Conservation (phyloP, 2,113 vertebrate genomes). For the Otocyon megalotis region DNA sequence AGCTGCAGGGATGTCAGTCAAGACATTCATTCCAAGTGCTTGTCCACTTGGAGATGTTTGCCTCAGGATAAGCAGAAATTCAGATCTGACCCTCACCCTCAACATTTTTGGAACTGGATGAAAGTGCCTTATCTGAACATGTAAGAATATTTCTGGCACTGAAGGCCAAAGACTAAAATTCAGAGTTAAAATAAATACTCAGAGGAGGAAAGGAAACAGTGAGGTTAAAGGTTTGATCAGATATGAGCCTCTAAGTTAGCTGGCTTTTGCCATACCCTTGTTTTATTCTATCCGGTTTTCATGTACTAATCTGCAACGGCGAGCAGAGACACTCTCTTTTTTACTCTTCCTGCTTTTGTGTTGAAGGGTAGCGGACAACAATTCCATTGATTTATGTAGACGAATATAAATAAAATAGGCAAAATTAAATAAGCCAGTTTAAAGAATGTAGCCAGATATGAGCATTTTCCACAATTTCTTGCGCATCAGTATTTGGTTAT, state of each 20-base stretch:
- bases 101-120: conserved; percentile 70
- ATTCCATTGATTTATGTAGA: neutral
- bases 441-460: neutral
- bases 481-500: neutral
- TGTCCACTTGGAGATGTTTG: neutral
- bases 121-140: conserved; percentile 71
- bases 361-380: neutral
- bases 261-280: neutral
- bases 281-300: neutral
- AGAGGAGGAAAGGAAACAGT: conserved; percentile 49
- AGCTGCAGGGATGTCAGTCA: neutral
- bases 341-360: conserved; percentile 40
- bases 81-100: conserved; percentile 58
- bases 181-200: conserved; percentile 73
- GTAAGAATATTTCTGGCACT: conserved; percentile 71
- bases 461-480: neutral
- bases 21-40: neutral
- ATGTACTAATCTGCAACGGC: neutral
- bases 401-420: neutral
- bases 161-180: conserved; percentile 56
- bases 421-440: neutral
- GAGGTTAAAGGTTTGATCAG: conserved; percentile 61
- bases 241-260: neutral
- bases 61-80: conserved; percentile 19
- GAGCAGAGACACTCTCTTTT: neutral